Percentiles rank a stretch among this genome's conserved stretches.
Evolutionary conservation across 2,113 vertebrate species (phyloP).

Genomic region (Ammodramus savannarum): DNA sequence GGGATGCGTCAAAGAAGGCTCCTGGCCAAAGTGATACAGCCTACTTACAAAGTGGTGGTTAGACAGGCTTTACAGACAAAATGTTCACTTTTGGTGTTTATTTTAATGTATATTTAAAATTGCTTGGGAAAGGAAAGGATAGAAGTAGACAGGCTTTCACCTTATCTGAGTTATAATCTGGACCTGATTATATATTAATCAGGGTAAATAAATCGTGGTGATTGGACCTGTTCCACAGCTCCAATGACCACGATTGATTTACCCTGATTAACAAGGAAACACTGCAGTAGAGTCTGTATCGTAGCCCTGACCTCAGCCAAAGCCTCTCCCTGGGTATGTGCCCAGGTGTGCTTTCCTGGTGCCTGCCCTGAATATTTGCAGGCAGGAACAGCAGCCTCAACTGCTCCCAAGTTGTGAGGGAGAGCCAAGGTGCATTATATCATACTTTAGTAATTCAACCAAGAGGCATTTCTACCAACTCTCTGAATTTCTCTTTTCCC

Average conservation of each 20-base stretch:
- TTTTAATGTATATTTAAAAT: background rate
- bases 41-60: background rate
- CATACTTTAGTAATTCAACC: background rate
- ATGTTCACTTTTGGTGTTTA: background rate
- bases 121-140: background rate
- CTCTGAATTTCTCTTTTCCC: background rate
- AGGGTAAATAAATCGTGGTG: no score
- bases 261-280: background rate
- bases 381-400: background rate
- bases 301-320: background rate
- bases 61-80: background rate
- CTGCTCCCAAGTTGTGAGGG: background rate
- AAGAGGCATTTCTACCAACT: background rate
- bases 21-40: background rate
- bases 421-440: constrained; percentile 15
- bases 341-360: background rate
- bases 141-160: background rate
- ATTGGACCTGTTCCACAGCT: background rate
- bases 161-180: background rate
- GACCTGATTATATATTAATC: background rate
- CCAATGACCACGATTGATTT: background rate
- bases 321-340: background rate
- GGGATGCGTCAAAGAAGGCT: background rate
- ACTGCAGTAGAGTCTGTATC: background rate
- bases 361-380: background rate